Evolutionary conservation across 1,140 invertebrate genomes (phyloP), one percentile per base, ranked within the genome.

Genomic region (Melitaea cinxia): DNA sequence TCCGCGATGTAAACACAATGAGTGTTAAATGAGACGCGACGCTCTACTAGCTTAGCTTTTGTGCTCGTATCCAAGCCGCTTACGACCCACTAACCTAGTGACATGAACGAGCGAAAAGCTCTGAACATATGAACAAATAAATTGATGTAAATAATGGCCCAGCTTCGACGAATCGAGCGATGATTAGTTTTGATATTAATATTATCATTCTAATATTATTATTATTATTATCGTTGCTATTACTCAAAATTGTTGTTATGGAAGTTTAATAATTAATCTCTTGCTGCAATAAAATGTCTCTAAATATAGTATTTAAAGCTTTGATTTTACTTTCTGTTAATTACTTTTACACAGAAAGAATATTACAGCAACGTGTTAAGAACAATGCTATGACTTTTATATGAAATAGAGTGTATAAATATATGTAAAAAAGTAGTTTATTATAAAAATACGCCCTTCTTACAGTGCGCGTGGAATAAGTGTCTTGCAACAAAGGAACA

Each of bases 1-100:
- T 60, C 35, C 33, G 45, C 10, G 57, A 35, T 60, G 26, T 58
- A 60, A 55, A 55, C 64, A 66, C 64, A 66, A 66, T 66, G 52
- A 55, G 56, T 52, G 62, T 60, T 58, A 64, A 67, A 64, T 63
- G 50, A 63, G 33, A 64, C 52, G 56, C 65, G 65, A 60, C 54
- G 61, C 63, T 54, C 54, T 58, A 63, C 66, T 69, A 71, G 74
- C 60, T 64, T 68, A 59, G 68, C 71, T 58, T 75, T 74, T 78
- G 70, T 73, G 68, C 73, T 70, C 68, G 66, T 72, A 72, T 77
- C 73, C 72, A 70, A 73, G 42, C 56, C 15, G 37, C 54, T 61
- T 50, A 49, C 45, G 80, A 52, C 77, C 82, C 56, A 84, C 76
- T 84, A 75, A 86, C 83, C 82, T 68, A 82, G 71, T 84, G 77